Evolutionary conservation across 2,888 invertebrate species (phyloP), one percentile per base, ranked within the genome.

Genomic region (Scrobipalpa atriplicella): DNA sequence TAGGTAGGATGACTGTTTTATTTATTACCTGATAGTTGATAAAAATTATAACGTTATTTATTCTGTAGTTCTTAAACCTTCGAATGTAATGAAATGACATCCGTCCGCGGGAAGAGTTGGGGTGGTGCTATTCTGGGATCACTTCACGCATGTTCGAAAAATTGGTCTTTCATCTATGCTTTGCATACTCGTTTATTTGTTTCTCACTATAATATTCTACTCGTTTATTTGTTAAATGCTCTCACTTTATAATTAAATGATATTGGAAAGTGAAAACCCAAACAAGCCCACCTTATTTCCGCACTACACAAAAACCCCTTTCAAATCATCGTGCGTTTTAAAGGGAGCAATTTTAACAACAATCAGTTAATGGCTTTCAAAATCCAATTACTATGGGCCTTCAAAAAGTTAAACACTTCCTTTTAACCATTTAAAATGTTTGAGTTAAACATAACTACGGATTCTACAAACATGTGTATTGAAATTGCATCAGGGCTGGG

Each of bases 341-440:
- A 61, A 61, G 39, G 41, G 41, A 41, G 19, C 61, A 61, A 61
- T 61, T 61, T 41, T 5, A 18, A 61, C 41, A 63, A 63, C 51
- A 36, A 63, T 52, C 18, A 18, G 36, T 63, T 63, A 63, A 63
- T 38, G 63, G 38, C 63, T 51, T 63, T 63, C 36, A 36, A 52
- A 52, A 63, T 52, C 63, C 63, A 63, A 63, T 63, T 63, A 62
- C 38, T 43, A 47, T 41, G 19, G 19, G 19, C 47, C 29, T 52
- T 51, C 63, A 36, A 52, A 43, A 62, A 8, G 62, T 47, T 62
- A 38, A 51, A 63, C 52, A 63, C 63, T 63, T 63, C 63, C 63
- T 62, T 62, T 62, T 47, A 38, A 58, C 16, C 47, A n/a, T 62
- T 62, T 61, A 18, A 61, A 61, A 61, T 62, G 62, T 62, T 62